phyloP scores from a whole-genome alignment of 2,113 vertebrate genomes.

The Fregetta grallaria region DNA sequence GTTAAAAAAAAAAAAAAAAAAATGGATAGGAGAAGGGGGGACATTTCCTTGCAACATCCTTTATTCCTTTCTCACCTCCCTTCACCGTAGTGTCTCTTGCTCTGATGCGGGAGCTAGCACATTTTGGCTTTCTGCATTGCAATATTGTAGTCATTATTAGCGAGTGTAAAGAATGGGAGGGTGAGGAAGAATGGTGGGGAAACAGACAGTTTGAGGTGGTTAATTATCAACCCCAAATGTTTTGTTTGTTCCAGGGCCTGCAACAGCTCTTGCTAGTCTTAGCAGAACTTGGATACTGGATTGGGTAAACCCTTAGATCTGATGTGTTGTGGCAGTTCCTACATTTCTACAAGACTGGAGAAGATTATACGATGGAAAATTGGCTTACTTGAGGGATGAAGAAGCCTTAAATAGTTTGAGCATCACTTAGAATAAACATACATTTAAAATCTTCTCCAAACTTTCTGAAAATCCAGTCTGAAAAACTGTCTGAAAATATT shows the following conservation, averaged over 20 bases:
- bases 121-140: background rate
- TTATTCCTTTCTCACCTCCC: background rate
- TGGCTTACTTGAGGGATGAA: background rate
- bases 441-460: background rate
- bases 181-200: background rate
- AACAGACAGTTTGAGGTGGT: background rate
- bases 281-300: background rate
- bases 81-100: background rate
- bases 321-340: background rate
- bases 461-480: background rate
- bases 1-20: background rate
- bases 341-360: background rate
- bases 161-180: background rate
- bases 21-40: too few relatives aligned
- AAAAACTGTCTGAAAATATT: background rate
- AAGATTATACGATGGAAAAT: conserved; percentile 12
- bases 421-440: background rate
- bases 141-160: background rate
- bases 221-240: background rate
- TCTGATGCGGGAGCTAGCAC: background rate
- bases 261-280: background rate
- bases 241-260: background rate
- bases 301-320: background rate
- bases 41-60: background rate
- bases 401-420: conserved; percentile 12